A percentile compares a stretch with the other conserved stretches of the same genome.
Conservation (phyloP, 2,797 vertebrate genomes). For the Sebastes matsubarae region DNA sequence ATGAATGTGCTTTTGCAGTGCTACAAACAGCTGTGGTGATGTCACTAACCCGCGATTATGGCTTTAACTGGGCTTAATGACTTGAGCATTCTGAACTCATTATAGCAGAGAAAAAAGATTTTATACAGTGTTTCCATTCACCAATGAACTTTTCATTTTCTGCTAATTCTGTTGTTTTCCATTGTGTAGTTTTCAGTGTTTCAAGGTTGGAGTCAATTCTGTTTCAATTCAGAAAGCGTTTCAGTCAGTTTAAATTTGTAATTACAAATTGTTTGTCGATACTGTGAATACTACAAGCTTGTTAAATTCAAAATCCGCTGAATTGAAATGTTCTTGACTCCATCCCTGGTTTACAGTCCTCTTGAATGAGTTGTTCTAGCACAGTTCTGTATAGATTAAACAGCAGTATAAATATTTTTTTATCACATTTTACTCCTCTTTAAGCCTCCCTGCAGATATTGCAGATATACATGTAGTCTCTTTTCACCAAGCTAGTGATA, state of each 20-base stretch:
- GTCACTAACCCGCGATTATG: conserved; percentile 67
- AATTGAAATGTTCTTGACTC: conserved; percentile 54
- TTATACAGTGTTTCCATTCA: conserved; percentile 68
- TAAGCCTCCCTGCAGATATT: conserved; percentile 39
- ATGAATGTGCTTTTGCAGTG: conserved; percentile 17
- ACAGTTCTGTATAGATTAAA: conserved; percentile 49
- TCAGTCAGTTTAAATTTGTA: conserved; percentile 16
- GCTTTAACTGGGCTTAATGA: conserved; percentile 73
- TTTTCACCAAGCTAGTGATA: conserved; percentile 37
- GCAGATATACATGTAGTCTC: conserved; percentile 45
- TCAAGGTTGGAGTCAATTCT: conserved; percentile 47
- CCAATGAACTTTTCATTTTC: conserved; percentile 25
- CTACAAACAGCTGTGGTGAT: conserved; percentile 48
- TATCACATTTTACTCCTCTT: conserved; percentile 32
- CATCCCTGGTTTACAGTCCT: conserved; percentile 26
- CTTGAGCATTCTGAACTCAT: conserved; percentile 72
- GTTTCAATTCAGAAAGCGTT: conserved; percentile 46
- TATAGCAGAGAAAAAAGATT: conserved; percentile 55
- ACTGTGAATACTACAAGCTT: conserved; percentile 8
- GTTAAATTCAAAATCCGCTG: conserved; percentile 37
- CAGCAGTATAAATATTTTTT: conserved; percentile 15
- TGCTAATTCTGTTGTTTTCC: conserved; percentile 35
- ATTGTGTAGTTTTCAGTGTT: conserved; percentile 12
- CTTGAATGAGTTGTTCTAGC: conserved; percentile 21
- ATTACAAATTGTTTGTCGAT: conserved; percentile 18